Base-by-base conservation (phyloP, 2,888 invertebrate species). In the Tigriopus californicus region DNA sequence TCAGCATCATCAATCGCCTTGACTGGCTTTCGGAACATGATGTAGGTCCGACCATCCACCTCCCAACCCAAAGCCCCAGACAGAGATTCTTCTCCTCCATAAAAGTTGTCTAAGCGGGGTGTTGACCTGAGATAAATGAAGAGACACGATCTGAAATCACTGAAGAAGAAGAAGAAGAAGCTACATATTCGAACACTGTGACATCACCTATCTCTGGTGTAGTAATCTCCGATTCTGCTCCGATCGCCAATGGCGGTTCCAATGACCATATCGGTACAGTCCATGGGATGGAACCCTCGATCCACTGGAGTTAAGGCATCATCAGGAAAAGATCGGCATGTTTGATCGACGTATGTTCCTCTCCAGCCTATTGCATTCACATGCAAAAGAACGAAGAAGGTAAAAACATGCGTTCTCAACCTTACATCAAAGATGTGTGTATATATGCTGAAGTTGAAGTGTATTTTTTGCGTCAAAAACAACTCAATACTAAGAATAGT, bases 231-330 rank as follows among this genome's bases (percentile, higher is more conserved):
- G n/a, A 95, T 83, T 53, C 89, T 76, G 40, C 58, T 86, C 61
- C 80, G 79, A 66, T 81, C 82, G 11, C 88, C 90, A 60, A 81
- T 75, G 0, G 91, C 92, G 1, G 81, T 79, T 1, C 92, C 95
- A 64, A 95, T 88, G 5, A 95, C 80, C 59, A 97, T 83, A 70
- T 95, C 95, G 1, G 90, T 87, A 67, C 95, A 97, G 71, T 94
- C 94, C 95, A 97, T 97, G 0, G 89, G 81, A 70, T 85, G 90
- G 71, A 90, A 87, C 68, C 87, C 88, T 25, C 18, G 22, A 65
- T 82, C 83, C 58, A 81, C 80, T 0, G 89, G 88, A n/a, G 40
- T 33, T 10, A 33, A 12, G 11, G 15, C 25, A n/a, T 24, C 58
- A 15, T 58, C 58, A 44, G 47, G 89, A 70, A 86, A 86, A 66